These are phyloP conservation scores for Tenebrio molitor DNA, from an alignment of 1,140 invertebrate genomes.

Conservation along the genomic window DNA sequence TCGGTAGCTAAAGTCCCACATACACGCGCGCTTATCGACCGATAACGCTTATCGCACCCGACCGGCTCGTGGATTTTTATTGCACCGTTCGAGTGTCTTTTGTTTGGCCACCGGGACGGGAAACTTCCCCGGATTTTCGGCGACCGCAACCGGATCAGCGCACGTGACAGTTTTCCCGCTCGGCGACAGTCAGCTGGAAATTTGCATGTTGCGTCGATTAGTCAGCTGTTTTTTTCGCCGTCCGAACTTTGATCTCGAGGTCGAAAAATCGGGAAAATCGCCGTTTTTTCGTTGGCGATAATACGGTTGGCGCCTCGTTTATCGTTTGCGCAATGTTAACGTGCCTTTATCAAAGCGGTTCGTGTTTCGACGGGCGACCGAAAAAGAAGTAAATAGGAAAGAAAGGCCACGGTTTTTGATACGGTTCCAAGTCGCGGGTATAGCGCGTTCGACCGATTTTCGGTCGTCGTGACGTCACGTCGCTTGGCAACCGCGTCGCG, in stretches of 20 bases:
- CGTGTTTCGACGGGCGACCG: not conserved
- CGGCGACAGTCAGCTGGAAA: slow-evolving; percentile 20
- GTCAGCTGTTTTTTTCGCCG: slow-evolving; percentile 1
- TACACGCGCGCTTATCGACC: too few relatives aligned
- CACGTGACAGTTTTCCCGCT: not conserved
- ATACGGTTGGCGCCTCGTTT: slow-evolving; percentile 38
- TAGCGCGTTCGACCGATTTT: not conserved
- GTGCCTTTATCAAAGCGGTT: slow-evolving; percentile 38
- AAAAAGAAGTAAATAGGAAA: too few relatives aligned
- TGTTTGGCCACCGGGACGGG: not conserved
- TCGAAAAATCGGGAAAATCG: slow-evolving; percentile 17
- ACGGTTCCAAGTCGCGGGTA: not conserved
- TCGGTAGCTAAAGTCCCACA: too few relatives aligned
- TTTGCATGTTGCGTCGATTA: slow-evolving; percentile 21
- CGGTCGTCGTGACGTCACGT: not conserved
- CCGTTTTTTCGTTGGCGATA: slow-evolving; percentile 2
- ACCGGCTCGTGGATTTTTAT: slow-evolving; percentile 3
- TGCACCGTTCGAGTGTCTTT: not conserved
- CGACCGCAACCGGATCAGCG: too few relatives aligned
- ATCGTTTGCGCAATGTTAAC: slow-evolving; percentile 45
- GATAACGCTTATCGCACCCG: slow-evolving; percentile 19
- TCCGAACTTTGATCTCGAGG: slow-evolving; percentile 23
- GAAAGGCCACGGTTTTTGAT: not conserved
- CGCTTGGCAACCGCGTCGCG: not conserved
- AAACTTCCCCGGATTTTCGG: too few relatives aligned